Evolutionary conservation across 1,140 invertebrate genomes (phyloP).

Genomic region (Augochlora pura): DNA sequence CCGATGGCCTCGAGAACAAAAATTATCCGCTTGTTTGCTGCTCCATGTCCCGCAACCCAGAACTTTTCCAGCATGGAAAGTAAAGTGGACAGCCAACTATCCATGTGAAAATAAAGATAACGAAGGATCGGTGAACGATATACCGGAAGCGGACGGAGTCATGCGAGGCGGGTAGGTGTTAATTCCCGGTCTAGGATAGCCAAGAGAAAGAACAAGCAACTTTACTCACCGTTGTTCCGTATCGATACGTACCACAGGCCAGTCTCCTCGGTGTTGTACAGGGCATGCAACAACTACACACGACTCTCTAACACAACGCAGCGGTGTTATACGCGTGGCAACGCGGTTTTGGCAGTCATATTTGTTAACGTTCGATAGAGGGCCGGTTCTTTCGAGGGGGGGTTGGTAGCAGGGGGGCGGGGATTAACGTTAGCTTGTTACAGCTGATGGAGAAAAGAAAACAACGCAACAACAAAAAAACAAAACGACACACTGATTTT

Average conservation of each 20-base stretch:
- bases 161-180: not conserved
- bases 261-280: slow-evolving; percentile 13
- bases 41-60: not conserved
- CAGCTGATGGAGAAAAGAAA: slow-evolving; percentile 35
- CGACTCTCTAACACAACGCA: slow-evolving; percentile 50
- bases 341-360: slow-evolving; percentile 12
- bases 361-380: slow-evolving; percentile 30
- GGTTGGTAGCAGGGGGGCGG: not conserved
- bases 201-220: slow-evolving; percentile 49
- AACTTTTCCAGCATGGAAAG: not conserved
- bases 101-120: not conserved
- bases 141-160: not conserved
- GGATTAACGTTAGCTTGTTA: slow-evolving; percentile 37
- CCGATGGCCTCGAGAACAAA: too few species aligned
- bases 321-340: slow-evolving; percentile 47
- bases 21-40: too few species aligned
- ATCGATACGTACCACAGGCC: slow-evolving; percentile 58
- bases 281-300: slow-evolving; percentile 54
- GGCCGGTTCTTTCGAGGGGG: too few species aligned
- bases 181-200: slow-evolving; percentile 18
- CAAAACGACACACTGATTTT: slow-evolving; percentile 68
- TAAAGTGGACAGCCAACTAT: not conserved
- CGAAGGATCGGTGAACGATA: not conserved
- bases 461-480: slow-evolving; percentile 63
- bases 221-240: slow-evolving; percentile 60